Percentiles rank a stretch among this genome's conserved stretches.
Conservation (phyloP, 2,888 invertebrate species). For the Caradrina clavipalpis region DNA sequence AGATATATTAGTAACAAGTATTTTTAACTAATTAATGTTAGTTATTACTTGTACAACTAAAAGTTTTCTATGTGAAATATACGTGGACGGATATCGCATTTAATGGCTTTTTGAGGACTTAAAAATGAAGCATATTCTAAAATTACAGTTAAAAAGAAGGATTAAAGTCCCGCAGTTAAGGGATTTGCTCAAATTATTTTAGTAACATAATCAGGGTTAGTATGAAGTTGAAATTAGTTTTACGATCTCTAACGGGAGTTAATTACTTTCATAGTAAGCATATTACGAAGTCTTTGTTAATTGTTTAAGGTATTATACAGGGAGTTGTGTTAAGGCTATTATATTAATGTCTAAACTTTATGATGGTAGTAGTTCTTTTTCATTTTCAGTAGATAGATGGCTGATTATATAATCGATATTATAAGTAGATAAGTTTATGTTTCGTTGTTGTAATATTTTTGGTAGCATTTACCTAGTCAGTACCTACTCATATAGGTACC, state of each 20-base stretch:
- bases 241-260: background rate
- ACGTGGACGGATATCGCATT: background rate
- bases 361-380: background rate
- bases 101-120: too few relatives aligned
- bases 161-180: conserved; percentile 4
- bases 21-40: background rate
- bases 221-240: conserved; percentile 3
- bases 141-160: conserved; percentile 1
- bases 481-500: too few relatives aligned
- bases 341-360: background rate
- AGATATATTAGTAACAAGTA: background rate
- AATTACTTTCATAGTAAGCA: background rate
- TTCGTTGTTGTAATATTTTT: too few relatives aligned
- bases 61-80: background rate
- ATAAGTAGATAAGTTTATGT: too few relatives aligned
- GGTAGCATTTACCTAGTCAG: too few relatives aligned
- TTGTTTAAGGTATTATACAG: background rate
- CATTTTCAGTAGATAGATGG: too few relatives aligned
- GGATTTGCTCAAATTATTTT: background rate
- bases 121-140: too few relatives aligned
- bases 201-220: background rate
- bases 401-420: too few relatives aligned
- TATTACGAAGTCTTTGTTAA: background rate
- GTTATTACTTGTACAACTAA: background rate
- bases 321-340: background rate